Evolutionary conservation across 2,113 vertebrate species (phyloP).

Genomic region (Halcyon senegalensis): DNA sequence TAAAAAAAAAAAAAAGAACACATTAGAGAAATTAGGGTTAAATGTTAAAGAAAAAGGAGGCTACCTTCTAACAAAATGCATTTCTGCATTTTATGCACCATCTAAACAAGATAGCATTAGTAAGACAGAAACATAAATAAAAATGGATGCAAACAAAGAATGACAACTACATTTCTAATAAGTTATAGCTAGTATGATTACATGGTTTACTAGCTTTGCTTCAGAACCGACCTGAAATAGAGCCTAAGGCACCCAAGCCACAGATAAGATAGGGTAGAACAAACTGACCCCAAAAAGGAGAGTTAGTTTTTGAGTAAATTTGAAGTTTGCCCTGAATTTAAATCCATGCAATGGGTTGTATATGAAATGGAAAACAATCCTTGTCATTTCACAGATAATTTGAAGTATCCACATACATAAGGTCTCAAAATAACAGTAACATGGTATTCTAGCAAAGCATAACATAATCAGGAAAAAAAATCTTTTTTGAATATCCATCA

Average conservation of each 20-base stretch:
- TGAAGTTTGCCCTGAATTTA: background rate
- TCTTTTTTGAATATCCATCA: background rate
- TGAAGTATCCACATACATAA: background rate
- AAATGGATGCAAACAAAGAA: slow-evolving; percentile 74
- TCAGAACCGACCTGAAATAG: slow-evolving; percentile 2
- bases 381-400: background rate
- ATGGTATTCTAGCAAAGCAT: background rate
- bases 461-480: background rate
- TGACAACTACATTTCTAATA: slow-evolving; percentile 60
- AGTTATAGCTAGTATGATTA: slow-evolving; percentile 26
- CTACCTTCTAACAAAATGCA: slow-evolving; percentile 82
- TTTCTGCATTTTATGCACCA: slow-evolving; percentile 75
- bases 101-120: slow-evolving; percentile 80
- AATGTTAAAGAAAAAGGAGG: slow-evolving; percentile 88
- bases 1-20: slow-evolving; percentile 93
- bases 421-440: background rate
- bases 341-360: background rate
- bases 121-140: slow-evolving; percentile 77
- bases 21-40: slow-evolving; percentile 95
- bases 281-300: background rate
- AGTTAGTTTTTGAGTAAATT: background rate
- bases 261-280: background rate
- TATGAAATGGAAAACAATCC: background rate
- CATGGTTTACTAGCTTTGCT: slow-evolving; percentile 44
- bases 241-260: background rate